A percentile compares a stretch with the other conserved stretches of the same genome.
Evolutionary conservation across 2,888 invertebrate species (phyloP).

Genomic region (Sarcophaga carnaria): DNA sequence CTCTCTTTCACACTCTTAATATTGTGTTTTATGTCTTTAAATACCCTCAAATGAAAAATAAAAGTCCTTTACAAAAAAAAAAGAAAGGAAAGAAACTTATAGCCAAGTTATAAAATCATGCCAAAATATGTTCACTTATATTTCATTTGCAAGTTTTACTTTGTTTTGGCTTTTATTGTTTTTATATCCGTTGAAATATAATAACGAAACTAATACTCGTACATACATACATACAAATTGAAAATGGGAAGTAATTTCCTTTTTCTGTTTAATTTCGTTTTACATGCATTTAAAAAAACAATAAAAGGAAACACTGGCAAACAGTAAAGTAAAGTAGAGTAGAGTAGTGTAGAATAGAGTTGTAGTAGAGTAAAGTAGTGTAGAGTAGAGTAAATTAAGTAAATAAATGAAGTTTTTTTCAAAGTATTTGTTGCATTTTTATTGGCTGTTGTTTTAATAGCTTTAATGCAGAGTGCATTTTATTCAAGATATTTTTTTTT

Average conservation of each 20-base stretch:
- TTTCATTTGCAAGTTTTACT: neutral
- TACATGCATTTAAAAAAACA: neutral
- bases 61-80: neutral
- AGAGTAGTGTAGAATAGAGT: neutral
- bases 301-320: neutral
- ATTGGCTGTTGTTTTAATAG: conserved; percentile 52
- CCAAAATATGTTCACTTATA: neutral
- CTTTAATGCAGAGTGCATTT: conserved; percentile 13
- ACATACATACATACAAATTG: neutral
- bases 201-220: conserved; percentile 47
- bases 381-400: neutral
- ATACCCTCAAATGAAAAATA: neutral
- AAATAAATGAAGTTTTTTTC: conserved; percentile 34
- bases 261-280: neutral
- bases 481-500: neutral
- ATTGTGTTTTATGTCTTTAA: neutral
- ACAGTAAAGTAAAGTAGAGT: neutral
- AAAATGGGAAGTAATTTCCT: neutral
- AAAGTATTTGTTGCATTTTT: conserved; percentile 50
- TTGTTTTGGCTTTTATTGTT: conserved; percentile 24
- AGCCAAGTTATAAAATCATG: neutral
- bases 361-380: neutral
- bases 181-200: conserved; percentile 47
- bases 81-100: neutral
- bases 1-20: neutral